Evolutionary conservation across 2,797 vertebrate genomes (phyloP), one percentile per base, ranked within the genome.

Genomic region (Lagorchestes hirsutus): DNA sequence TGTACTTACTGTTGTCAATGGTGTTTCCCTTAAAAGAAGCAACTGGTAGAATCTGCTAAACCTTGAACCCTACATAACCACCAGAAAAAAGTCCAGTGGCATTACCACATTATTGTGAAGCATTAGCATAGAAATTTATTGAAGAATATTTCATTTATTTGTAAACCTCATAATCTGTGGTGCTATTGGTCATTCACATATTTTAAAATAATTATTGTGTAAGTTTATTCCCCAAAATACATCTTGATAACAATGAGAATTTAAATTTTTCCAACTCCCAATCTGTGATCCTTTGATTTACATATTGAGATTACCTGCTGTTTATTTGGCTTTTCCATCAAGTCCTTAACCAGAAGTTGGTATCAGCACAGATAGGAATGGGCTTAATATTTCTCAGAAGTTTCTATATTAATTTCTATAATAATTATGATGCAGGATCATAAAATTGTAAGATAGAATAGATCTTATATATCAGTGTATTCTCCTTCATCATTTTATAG

Each of bases 31-130:
- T 95, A 59, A 92, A 91, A 56, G 29, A 93, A 91, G 11, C 18
- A 92, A 56, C 57, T 92, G 90, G 46, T 55, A 13, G 91, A 55
- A 91, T 97, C 90, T 55, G 90, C 24, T 91, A 55, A 92, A 96
- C 91, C 59, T 90, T 94, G 24, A 82, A 11, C 46, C 95, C 34
- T 82, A 59, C 92, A 74, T 74, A 82, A 24, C 22, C 40, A 46
- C 27, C 22, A 46, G 12, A 87, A 87, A 46, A 46, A 24, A 82
- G 46, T 46, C 16, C 40, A 46, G 9, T 27, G 40, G 24, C 18
- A 46, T 22, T 82, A 46, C 22, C 22, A 46, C 27, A 24, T 46
- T 82, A 24, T 46, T 82, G 40, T 82, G 40, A 82, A 31, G n/a
- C 22, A 27, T 46, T 82, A 46, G n/a, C 1, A 46, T 46, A 82